These are phyloP conservation scores for Hemitrygon akajei DNA, from an alignment of 2,797 vertebrate species.

Conservation along the genomic window DNA sequence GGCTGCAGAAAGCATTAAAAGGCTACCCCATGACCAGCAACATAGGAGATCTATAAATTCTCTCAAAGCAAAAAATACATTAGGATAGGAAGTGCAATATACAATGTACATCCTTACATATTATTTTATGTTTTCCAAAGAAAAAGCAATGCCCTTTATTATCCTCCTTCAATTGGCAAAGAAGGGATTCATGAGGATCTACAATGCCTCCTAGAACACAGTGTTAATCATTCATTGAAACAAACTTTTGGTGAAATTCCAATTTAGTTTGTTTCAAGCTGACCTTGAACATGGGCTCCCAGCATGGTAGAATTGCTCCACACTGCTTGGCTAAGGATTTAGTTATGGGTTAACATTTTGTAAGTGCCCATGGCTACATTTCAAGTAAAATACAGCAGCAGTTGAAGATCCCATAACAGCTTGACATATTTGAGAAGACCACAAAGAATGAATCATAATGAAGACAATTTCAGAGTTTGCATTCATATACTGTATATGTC, in stretches of 20 bases:
- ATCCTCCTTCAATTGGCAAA: constrained; percentile 1
- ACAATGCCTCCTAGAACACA: background rate
- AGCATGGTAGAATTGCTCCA: background rate
- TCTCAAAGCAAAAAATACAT: background rate
- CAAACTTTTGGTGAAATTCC: background rate
- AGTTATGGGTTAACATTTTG: background rate
- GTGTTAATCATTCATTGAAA: background rate
- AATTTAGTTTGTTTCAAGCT: background rate
- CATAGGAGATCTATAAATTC: background rate
- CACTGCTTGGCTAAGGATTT: background rate
- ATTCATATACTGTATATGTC: background rate
- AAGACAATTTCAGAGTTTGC: background rate
- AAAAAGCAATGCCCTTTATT: background rate
- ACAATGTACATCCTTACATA: background rate
- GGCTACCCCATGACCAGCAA: background rate
- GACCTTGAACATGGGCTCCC: background rate
- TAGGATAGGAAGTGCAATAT: background rate
- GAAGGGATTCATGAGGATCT: background rate
- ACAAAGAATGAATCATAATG: background rate
- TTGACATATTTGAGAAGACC: constrained; percentile 2
- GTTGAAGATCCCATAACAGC: background rate
- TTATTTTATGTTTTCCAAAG: background rate
- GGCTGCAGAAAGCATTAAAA: background rate
- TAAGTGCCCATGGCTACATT: background rate
- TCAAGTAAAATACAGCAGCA: background rate